Conservation (phyloP, 2,797 vertebrate species). For the Masticophis lateralis region DNA sequence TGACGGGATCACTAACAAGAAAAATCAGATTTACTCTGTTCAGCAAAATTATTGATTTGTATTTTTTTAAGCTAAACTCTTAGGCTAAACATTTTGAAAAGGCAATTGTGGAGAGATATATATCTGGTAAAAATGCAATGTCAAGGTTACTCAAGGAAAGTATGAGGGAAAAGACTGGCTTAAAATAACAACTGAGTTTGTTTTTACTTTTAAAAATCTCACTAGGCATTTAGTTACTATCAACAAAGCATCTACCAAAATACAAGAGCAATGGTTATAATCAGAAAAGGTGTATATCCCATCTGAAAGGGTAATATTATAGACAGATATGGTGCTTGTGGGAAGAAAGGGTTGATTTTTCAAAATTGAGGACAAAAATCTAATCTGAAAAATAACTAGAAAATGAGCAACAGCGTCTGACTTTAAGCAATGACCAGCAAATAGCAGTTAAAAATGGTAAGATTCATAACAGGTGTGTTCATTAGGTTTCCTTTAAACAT, state of each 20-base stretch:
- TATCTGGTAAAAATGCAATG: slow-evolving; percentile 27
- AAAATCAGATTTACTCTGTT: slow-evolving; percentile 29
- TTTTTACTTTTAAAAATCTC: slow-evolving; percentile 64
- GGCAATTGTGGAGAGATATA: slow-evolving; percentile 1
- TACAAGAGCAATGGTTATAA: slow-evolving; percentile 63
- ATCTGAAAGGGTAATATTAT: slow-evolving; percentile 48
- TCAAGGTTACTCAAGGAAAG: slow-evolving; percentile 10
- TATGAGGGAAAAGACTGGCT: slow-evolving; percentile 20
- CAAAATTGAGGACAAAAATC: slow-evolving; percentile 19
- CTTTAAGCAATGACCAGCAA: slow-evolving; percentile 21
- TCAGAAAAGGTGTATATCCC: slow-evolving; percentile 56
- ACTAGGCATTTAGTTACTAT: slow-evolving; percentile 69
- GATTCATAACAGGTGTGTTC: slow-evolving; percentile 21
- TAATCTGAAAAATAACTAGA: slow-evolving; percentile 24
- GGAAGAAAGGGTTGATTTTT: slow-evolving; percentile 1
- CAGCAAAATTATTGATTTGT: slow-evolving; percentile 23
- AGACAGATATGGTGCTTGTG: slow-evolving; percentile 16
- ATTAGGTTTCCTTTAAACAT: slow-evolving; percentile 44
- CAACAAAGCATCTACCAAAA: slow-evolving; percentile 66
- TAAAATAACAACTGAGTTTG: slow-evolving; percentile 37
- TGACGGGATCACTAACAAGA: slow-evolving; percentile 29
- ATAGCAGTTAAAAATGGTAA: slow-evolving; percentile 23
- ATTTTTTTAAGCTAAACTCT: slow-evolving; percentile 21
- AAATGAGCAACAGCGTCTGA: slow-evolving; percentile 14
- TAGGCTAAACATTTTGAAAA: slow-evolving; percentile 35